Percentiles rank a stretch among this genome's conserved stretches.
Evolutionary conservation across 1,140 invertebrate genomes (phyloP).

Genomic region (Megalonaias nervosa): DNA sequence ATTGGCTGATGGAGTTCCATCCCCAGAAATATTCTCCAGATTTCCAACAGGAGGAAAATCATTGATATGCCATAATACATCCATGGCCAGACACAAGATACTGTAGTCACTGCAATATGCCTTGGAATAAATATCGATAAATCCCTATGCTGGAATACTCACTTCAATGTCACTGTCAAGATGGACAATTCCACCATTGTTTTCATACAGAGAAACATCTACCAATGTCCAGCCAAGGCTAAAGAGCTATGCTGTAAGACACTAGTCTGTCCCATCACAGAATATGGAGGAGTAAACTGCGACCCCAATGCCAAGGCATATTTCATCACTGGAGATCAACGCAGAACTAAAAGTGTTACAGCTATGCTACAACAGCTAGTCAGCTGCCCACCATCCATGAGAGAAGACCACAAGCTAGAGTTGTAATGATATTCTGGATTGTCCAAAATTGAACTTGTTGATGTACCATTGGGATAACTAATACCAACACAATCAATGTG

Average conservation of each 20-base stretch:
- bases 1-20: conserved; percentile 36
- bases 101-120: conserved; percentile 29
- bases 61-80: conserved; percentile 12
- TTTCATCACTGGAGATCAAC: too few species aligned
- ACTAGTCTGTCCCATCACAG: too few species aligned
- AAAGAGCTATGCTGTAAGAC: conserved; percentile 9
- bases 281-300: not conserved
- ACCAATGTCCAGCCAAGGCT: too few species aligned
- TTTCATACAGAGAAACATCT: conserved; percentile 8
- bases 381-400: not conserved
- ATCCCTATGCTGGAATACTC: conserved; percentile 22
- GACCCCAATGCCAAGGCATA: not conserved
- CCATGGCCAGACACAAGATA: conserved; percentile 23
- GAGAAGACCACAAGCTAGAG: too few species aligned
- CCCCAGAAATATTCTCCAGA: conserved; percentile 25
- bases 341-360: conserved; percentile 3
- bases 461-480: too few species aligned
- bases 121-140: conserved; percentile 30
- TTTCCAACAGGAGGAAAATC: conserved; percentile 25
- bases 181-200: not conserved
- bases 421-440: too few species aligned
- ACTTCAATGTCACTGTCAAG: conserved; percentile 20
- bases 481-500: too few species aligned
- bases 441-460: too few species aligned
- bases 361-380: conserved; percentile 6